Evolutionary conservation across 1,140 invertebrate genomes (phyloP), one percentile per base, ranked within the genome.

Genomic region (Mercenaria mercenaria): DNA sequence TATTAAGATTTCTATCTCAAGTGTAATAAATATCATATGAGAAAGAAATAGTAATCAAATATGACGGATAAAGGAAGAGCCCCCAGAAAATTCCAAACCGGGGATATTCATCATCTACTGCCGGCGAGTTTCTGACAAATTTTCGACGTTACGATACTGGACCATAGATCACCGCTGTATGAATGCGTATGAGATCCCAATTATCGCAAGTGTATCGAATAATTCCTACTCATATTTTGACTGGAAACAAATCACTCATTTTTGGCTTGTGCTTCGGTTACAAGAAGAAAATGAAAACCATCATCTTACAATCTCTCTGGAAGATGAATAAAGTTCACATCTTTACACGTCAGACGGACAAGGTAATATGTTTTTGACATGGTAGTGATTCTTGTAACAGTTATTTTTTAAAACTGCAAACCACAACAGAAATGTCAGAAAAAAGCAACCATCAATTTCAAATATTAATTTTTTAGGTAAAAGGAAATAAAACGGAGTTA

Each of bases 31-130:
- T 88, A 88, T 88, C 74, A 43, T 79, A 72, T 39, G 41, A 79
- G 61, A 80, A 52, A 34, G 59, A 88, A 74, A 88, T 56, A 79
- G 86, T 88, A 88, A 88, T 88, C 86, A 88, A 88, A 88, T 80
- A 80, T 88, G 86, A 88, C 61, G 77, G 86, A 77, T 85, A 56
- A 81, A 81, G 43, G 50, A 87, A 87, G 2, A 77, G n/a, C n/a
- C 34, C 26, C 50, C n/a, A 43, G 32, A 77, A 59, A 61, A 61
- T 76, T 87, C 50, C 47, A 23, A 79, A 23, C 37, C 4, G 56
- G 13, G 37, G 69, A 43, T 26, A 76, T 86, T 77, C 84, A 87
- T 77, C 84, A 64, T 52, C 2, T 37, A 50, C 6, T 47, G 23
- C n/a, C 32, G 23, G 39, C 6, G 72, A 32, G 37, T 41, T 43